Base-by-base conservation (phyloP, 2,888 invertebrate species). In the Cephus runcator region DNA sequence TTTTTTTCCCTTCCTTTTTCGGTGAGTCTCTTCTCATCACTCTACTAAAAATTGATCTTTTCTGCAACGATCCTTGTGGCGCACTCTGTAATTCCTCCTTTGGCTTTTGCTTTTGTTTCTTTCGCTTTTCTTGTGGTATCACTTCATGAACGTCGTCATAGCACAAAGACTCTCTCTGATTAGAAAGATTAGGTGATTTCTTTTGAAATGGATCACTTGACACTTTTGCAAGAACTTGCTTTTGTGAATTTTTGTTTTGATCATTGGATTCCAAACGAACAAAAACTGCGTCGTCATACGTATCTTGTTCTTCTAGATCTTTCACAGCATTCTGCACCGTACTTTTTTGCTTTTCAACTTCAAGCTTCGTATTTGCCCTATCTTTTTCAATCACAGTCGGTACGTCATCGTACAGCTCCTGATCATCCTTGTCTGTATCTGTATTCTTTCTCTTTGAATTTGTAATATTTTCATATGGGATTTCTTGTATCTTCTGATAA, bases 401-500 rank as follows among this genome's bases (percentile, higher is more conserved):
- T 1, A 84, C 82, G 34, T 86, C 85, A 73, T 85, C 85, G 80
- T 86, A 86, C 9, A 23, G 23, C 34, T 81, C 34, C 36, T 75
- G 9, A n/a, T 36, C 11, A 56, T 12, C 73, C 77, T 80, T 68
- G 81, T 80, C 12, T 15, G 4, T 31, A 33, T 73, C 69, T 30
- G 31, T 0, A 35, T 23, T 35, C 12, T 35, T 36, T 4, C 81
- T 82, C 76, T 80, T 82, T 4, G 85, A 73, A 78, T 88, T 88
- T 56, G 88, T 23, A 23, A 56, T 2, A 23, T 56, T 56, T 56
- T 23, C 6, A 23, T 56, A 23, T 9, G 87, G 83, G 30, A 90
- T 77, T 34, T 91, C 91, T 69, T 91, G 90, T 69, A 91, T 90
- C 35, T 84, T 87, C 35, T 91, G 87, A 76, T 91, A 91, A 77